Evolutionary conservation across 2,113 vertebrate species (phyloP).

Genomic region (Xiphophorus maculatus): DNA sequence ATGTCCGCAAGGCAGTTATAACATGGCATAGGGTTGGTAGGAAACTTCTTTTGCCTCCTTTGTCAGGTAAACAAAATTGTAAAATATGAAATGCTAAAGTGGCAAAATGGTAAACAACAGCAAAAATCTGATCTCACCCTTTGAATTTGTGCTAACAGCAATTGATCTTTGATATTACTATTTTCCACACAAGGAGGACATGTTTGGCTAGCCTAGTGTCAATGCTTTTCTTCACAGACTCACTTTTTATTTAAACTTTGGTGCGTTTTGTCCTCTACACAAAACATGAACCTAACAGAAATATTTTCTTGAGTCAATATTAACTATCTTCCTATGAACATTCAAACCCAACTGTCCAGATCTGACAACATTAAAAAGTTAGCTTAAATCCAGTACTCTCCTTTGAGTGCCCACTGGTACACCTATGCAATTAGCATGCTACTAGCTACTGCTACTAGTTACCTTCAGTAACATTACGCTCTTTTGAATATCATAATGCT

Average conservation of each 20-base stretch:
- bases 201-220: neutral
- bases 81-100: neutral
- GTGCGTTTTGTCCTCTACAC: neutral
- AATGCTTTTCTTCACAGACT: neutral
- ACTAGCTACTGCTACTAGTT: neutral
- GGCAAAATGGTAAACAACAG: neutral
- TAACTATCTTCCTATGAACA: slow-evolving; percentile 1
- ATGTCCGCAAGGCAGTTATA: neutral
- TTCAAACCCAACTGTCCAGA: slow-evolving; percentile 27
- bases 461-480: slow-evolving; percentile 2
- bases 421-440: slow-evolving; percentile 3
- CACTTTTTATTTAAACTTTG: neutral
- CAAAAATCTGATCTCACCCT: neutral
- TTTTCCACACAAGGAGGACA: neutral
- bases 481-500: slow-evolving; percentile 1
- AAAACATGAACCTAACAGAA: slow-evolving; percentile 3
- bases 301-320: slow-evolving; percentile 34
- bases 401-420: slow-evolving; percentile 2
- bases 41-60: neutral
- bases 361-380: neutral
- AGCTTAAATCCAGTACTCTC: slow-evolving; percentile 23
- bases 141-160: neutral
- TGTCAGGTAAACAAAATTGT: neutral
- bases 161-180: neutral
- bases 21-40: neutral